Evolutionary conservation across 2,797 vertebrate species (phyloP), one percentile per base, ranked within the genome.

Genomic region (Chaenodraco wilsoni): DNA sequence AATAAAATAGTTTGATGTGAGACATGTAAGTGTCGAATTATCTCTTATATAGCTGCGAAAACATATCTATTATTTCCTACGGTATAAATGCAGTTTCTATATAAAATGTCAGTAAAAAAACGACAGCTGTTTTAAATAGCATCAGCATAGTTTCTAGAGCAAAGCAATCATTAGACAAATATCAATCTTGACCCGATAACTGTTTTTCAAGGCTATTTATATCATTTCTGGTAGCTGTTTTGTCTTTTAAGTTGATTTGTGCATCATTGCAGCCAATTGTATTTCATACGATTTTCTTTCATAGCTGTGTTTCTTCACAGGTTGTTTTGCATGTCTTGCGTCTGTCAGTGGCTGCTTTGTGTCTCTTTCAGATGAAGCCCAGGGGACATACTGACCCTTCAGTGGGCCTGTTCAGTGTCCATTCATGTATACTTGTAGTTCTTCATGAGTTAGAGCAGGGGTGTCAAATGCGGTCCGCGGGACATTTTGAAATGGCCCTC

Each of bases 361-460:
- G 3, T 54, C 51, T 33, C 48, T 19, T 4, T 65, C 33, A 37
- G 33, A 37, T 37, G 33, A 37, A 37, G 33, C 8, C 33, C 8
- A 37, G 33, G 33, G 33, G 33, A 8, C 1, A 9, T 44, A 3
- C 43, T 14, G 43, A 44, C 43, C 10, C 43, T 12, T 44, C 17
- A 0, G 1, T 5, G 27, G 46, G n/a, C 5, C 5, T 3, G 3
- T 48, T 37, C 11, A 44, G 21, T 37, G 31, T 51, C 13, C 15
- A n/a, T 33, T 5, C 21, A 21, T 45, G 15, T 6, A 62, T 9
- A 16, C 21, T 21, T 21, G 33, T 9, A 27, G 2, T 15, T 21
- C 56, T 56, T 56, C 19, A 64, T 27, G 3, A 23, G 19, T 68
- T 68, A 58, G 14, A 46, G 48, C 40, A 14, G 57, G 41, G 46